A percentile compares a stretch with the other conserved stretches of the same genome.
phyloP scores from a whole-genome alignment of 2,797 vertebrate species.

The Liparis tanakae region DNA sequence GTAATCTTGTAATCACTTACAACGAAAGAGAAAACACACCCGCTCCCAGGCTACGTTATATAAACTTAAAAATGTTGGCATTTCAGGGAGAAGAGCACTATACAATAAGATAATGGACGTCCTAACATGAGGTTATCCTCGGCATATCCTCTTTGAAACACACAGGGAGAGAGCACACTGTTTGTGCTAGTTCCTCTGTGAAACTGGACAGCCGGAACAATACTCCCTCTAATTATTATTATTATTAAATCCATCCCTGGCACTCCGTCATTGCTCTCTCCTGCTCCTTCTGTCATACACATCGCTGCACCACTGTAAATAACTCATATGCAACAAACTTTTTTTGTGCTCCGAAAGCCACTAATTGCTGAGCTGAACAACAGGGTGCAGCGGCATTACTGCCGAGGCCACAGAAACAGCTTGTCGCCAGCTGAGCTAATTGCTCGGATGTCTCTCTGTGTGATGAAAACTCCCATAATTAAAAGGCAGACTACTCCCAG shows the following conservation, averaged over 20 bases:
- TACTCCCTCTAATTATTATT: slow-evolving; percentile 20
- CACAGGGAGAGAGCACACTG: not conserved
- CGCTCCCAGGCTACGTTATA: slow-evolving; percentile 23
- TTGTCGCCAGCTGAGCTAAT: slow-evolving; percentile 69
- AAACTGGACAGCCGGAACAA: slow-evolving; percentile 16
- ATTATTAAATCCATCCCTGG: not conserved
- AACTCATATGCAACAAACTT: slow-evolving; percentile 30
- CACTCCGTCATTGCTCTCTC: slow-evolving; percentile 11
- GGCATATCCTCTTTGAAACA: slow-evolving; percentile 30
- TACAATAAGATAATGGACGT: slow-evolving; percentile 14
- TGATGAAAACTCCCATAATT: slow-evolving; percentile 43
- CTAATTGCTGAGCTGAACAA: slow-evolving; percentile 54
- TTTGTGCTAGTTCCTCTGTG: slow-evolving; percentile 17
- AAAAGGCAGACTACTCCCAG: slow-evolving; percentile 35
- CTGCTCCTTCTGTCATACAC: not conserved
- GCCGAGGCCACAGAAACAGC: slow-evolving; percentile 52
- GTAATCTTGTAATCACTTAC: not conserved
- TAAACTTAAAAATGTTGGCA: slow-evolving; percentile 27
- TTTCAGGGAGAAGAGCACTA: not conserved
- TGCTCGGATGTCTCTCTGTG: slow-evolving; percentile 44
- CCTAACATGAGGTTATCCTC: slow-evolving; percentile 28
- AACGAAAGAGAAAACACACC: slow-evolving; percentile 28
- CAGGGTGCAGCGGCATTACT: slow-evolving; percentile 42
- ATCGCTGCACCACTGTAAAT: slow-evolving; percentile 18
- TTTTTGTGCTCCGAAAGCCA: slow-evolving; percentile 18